A percentile compares a stretch with the other conserved stretches of the same genome.
phyloP scores from a whole-genome alignment of 2,797 vertebrate genomes.

The Knipowitschia caucasica region DNA sequence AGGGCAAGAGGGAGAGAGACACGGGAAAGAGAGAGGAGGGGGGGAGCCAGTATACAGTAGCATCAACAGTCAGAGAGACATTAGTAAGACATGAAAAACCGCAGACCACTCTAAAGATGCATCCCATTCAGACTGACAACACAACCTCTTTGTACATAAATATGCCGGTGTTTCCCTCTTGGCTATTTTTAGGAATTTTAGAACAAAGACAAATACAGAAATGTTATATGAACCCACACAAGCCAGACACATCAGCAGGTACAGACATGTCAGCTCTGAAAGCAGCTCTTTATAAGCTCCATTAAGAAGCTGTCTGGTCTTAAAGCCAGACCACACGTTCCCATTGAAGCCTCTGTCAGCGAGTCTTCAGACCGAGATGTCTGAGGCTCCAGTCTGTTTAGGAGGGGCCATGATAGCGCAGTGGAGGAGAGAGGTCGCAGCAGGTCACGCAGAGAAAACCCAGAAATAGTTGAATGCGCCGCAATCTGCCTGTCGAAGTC shows the following conservation, averaged over 20 bases:
- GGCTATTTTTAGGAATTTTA: slow-evolving; percentile 33
- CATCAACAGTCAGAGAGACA: slow-evolving; percentile 35
- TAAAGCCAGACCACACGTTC: slow-evolving; percentile 25
- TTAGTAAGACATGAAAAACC: slow-evolving; percentile 66
- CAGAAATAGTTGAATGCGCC: slow-evolving; percentile 50
- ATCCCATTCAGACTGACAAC: slow-evolving; percentile 37
- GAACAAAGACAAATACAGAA: slow-evolving; percentile 34
- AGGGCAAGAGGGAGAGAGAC: slow-evolving; percentile 24
- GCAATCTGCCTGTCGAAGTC: slow-evolving; percentile 48
- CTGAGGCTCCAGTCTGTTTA: slow-evolving; percentile 47
- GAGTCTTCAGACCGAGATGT: slow-evolving; percentile 39
- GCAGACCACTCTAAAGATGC: slow-evolving; percentile 60
- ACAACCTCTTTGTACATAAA: slow-evolving; percentile 21
- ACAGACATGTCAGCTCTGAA: slow-evolving; percentile 28
- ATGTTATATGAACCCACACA: slow-evolving; percentile 32
- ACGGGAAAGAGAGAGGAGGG: background rate
- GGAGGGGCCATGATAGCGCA: slow-evolving; percentile 47
- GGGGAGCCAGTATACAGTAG: background rate
- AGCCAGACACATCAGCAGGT: slow-evolving; percentile 8
- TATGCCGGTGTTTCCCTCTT: slow-evolving; percentile 27
- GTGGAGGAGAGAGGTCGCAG: slow-evolving; percentile 55
- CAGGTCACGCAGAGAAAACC: slow-evolving; percentile 53
- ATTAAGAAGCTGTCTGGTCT: slow-evolving; percentile 34
- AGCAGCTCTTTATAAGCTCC: slow-evolving; percentile 30
- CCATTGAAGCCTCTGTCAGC: slow-evolving; percentile 36